Base-by-base conservation (phyloP, 2,113 vertebrate species). In the Anolis carolinensis region DNA sequence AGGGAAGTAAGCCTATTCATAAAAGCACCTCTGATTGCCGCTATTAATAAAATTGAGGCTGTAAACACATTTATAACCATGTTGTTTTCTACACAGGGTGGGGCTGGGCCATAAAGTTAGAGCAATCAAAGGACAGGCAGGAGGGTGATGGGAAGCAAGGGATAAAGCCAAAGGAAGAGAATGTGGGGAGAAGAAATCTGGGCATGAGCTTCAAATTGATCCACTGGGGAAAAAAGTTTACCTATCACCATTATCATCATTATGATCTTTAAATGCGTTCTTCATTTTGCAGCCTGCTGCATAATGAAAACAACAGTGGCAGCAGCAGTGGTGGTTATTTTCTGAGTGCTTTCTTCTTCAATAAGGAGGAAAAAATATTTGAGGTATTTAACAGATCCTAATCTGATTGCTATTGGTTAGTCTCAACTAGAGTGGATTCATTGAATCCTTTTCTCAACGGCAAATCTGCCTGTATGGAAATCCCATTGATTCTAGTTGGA, bases 21-120 rank as follows among this genome's bases (percentile, higher is more conserved):
- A 92, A 96, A 93, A 93, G 65, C 83, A 91, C 52, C 67, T 91
- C 89, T 93, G 92, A 90, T 92, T 87, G 83, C 89, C 85, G 86
- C 90, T 91, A 88, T 91, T 95, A 93, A 94, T 93, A 93, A 94
- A 93, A 92, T 79, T 62, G 86, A 89, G 63, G 92, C 88, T 80
- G 86, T 92, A 95, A 95, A 95, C 82, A 92, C 85, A 91, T 91
- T 93, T 91, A 89, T 73, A 87, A 48, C 39, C 70, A 80, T 78
- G 83, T 52, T 82, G n/a, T 93, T 95, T 94, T 92, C 92, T 72
- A 85, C 83, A 68, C 44, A 25, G 32, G 44, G 50, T 72, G 39
- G 39, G 23, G 75, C 32, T 84, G 25, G n/a, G 63, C 44, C 16
- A 78, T 77, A 68, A 68, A 68, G 52, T 14, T 44, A 34, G 30